Base-by-base conservation (phyloP, 2,888 invertebrate species). In the Agrochola lota region DNA sequence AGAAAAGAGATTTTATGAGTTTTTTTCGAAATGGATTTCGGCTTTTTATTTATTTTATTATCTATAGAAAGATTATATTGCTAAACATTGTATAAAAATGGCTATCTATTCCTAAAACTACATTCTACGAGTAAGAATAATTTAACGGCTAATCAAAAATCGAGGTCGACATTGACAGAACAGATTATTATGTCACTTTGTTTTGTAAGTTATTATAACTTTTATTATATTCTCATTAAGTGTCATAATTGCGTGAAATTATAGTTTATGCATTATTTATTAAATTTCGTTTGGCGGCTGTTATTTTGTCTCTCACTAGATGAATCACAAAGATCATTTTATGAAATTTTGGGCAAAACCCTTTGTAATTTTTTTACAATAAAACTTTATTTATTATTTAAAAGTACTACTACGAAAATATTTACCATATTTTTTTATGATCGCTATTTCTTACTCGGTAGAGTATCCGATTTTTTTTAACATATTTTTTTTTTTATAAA, bases 111-210 rank as follows among this genome's bases (percentile, higher is more conserved):
- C n/a, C 23, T 69, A 70, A 60, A 69, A 23, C 46, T 23, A 72
- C 71, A 83, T 76, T 82, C 72, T 60, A 64, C 63, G 69, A 66
- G 63, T 35, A 46, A 46, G 46, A 15, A 73, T 72, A 77, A 74
- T 70, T 52, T 55, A 57, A 30, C 46, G 26, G 23, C n/a, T 59
- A 77, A 73, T 81, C 71, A 73, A 66, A 66, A 81, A 83, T 81
- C 30, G 83, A 68, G 88, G 82, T 78, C 83, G 40, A 52, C 71
- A 70, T 59, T 73, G 74, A 67, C 78, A 83, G 78, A 26, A 46
- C 46, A 35, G 63, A 75, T 30, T 85, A 82, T 88, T 86, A 88
- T 85, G 73, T 82, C 78, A 83, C 60, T 73, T 67, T 49, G 46
- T 71, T 83, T 67, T 68, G 70, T 78, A 79, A 86, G 49, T 55